Percentiles rank a stretch among this genome's conserved stretches.
Evolutionary conservation across 2,113 vertebrate genomes (phyloP).

Genomic region (Hemibagrus wyckioides): DNA sequence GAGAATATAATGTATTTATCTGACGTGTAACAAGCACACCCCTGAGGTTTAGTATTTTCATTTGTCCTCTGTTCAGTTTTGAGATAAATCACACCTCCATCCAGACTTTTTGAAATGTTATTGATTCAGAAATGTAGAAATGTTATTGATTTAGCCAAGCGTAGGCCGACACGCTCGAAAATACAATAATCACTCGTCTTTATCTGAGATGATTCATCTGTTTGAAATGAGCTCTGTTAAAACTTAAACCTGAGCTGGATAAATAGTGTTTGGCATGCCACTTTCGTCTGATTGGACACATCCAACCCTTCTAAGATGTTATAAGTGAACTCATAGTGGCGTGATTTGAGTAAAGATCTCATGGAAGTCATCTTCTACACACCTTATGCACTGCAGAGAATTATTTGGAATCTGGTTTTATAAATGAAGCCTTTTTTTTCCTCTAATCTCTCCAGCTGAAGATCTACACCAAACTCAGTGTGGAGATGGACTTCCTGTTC

Average conservation of each 20-base stretch:
- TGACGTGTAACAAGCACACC: neutral
- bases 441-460: neutral
- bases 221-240: neutral
- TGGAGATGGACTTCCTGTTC: constrained; percentile 6
- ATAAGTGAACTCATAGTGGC: neutral
- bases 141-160: neutral
- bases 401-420: neutral
- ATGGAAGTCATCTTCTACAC: too few species aligned
- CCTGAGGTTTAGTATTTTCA: neutral
- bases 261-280: neutral
- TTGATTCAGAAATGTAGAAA: neutral
- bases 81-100: neutral
- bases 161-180: neutral
- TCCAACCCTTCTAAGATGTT: neutral
- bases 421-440: neutral
- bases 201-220: neutral
- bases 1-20: neutral
- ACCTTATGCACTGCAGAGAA: neutral
- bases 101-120: neutral
- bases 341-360: too few species aligned
- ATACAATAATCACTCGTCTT: neutral
- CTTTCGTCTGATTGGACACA: too few species aligned
- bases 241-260: neutral
- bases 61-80: neutral
- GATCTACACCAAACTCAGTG: neutral